A percentile compares a stretch with the other conserved stretches of the same genome.
Conservation (phyloP, 2,113 vertebrate species). For the Cepphus grylle region DNA sequence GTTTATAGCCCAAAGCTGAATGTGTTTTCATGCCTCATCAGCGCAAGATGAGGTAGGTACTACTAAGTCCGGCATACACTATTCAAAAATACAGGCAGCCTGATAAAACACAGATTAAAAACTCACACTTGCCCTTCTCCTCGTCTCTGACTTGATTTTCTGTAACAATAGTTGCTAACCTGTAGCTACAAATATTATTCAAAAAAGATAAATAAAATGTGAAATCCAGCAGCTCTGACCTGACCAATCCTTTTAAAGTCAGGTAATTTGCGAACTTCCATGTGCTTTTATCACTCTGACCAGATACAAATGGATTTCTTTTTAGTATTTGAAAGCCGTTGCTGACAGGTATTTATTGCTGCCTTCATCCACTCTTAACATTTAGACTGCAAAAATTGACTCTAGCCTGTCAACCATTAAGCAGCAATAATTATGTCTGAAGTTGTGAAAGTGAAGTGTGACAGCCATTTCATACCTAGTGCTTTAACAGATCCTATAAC, state of each 20-base stretch:
- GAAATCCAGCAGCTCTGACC: neutral
- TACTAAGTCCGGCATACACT: neutral
- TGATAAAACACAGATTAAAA: neutral
- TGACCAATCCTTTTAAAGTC: neutral
- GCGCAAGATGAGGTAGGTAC: neutral
- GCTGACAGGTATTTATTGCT: slow-evolving; percentile 36
- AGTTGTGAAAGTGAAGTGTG: slow-evolving; percentile 17
- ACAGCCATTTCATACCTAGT: slow-evolving; percentile 4
- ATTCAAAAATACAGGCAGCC: neutral
- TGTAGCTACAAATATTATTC: neutral
- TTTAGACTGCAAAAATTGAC: slow-evolving; percentile 45
- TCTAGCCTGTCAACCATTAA: slow-evolving; percentile 34
- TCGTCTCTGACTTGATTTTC: neutral
- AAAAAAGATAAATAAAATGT: neutral
- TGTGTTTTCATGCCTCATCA: neutral
- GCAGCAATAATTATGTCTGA: slow-evolving; percentile 41
- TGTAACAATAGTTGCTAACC: neutral
- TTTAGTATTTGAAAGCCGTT: slow-evolving; percentile 7
- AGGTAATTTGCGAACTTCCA: neutral
- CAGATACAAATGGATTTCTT: neutral
- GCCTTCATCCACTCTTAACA: slow-evolving; percentile 20
- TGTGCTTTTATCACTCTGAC: neutral
- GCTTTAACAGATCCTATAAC: neutral
- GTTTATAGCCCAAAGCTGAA: neutral
- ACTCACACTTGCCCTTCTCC: neutral